Base-by-base conservation (phyloP, 2,888 invertebrate species). In the Aricia artaxerxes region DNA sequence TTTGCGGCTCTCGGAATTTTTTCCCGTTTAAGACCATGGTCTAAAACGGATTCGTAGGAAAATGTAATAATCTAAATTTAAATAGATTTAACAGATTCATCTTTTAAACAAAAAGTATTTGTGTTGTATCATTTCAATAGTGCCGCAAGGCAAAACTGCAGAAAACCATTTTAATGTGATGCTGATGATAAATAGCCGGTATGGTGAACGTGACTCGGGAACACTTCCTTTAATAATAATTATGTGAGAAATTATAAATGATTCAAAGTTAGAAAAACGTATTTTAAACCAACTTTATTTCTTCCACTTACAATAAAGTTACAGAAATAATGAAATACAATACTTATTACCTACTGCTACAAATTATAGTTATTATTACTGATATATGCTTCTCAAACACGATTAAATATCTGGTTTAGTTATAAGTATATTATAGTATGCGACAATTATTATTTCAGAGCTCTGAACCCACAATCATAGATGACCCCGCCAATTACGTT, bases 401-500 rank as follows among this genome's bases (percentile, higher is more conserved):
- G 13, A 69, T 69, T 38, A 38, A 69, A 69, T 69, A 11, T 69
- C 35, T 38, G 13, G 11, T 31, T 4, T 69, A 69, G 38, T 69
- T 35, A 69, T 13, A 69, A 69, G 13, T 57, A 53, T 57, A 76
- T 24, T 49, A 31, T 49, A 13, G 69, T 69, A 69, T 35, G 69
- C 35, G 35, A 35, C 76, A 53, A 35, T 76, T 44, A 16, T 76
- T 76, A 16, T 76, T 76, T 57, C 5, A 75, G 49, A 4, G 35
- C 31, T 5, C 11, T 49, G 76, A 49, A 53, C 49, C 49, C 24
- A 49, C 75, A 75, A 75, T 75, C 75, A 76, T 53, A 53, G 49
- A 35, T 76, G 76, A 76, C 76, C 76, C 76, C 49, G 24, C n/a
- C 76, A 44, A 49, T 75, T 75, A 75, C n/a, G 49, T 13, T 76